Conservation (phyloP, 2,888 invertebrate species). For the Netelia melanura region DNA sequence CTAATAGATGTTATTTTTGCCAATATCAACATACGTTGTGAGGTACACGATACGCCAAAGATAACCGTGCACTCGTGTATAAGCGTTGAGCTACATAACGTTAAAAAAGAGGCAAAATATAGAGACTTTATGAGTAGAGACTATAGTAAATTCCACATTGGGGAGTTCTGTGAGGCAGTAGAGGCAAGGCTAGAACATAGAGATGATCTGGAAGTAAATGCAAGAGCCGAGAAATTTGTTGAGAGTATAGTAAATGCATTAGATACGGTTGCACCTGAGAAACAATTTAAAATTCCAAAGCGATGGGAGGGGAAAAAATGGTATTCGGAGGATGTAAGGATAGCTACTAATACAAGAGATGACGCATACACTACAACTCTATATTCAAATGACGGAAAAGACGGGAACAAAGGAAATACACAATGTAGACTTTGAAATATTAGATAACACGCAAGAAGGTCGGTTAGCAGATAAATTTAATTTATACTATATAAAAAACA, state of each 20-base stretch:
- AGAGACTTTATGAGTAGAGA: no score
- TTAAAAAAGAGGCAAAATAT: no score
- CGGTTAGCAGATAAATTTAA: no score
- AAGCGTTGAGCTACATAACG: no score
- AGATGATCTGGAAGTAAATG: slow-evolving; percentile 14
- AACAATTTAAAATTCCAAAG: not conserved
- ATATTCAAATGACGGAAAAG: not conserved
- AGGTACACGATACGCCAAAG: no score
- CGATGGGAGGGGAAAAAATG: not conserved
- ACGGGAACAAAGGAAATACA: slow-evolving; percentile 2
- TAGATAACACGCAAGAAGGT: no score
- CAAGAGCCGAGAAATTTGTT: slow-evolving; percentile 5
- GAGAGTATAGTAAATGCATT: not conserved
- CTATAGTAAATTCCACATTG: slow-evolving; percentile 10
- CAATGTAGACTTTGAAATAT: no score
- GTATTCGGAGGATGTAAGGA: slow-evolving; percentile 24
- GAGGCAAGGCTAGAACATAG: not conserved
- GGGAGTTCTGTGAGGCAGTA: not conserved
- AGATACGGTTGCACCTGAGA: slow-evolving; percentile 25
- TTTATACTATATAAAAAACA: no score
- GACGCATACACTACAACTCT: not conserved
- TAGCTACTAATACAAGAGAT: slow-evolving; percentile 5
- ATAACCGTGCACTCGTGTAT: no score
- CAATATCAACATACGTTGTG: no score
- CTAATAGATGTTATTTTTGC: no score